Evolutionary conservation across 1,140 invertebrate species (phyloP), one percentile per base, ranked within the genome.

Genomic region (Vanessa tameamea): DNA sequence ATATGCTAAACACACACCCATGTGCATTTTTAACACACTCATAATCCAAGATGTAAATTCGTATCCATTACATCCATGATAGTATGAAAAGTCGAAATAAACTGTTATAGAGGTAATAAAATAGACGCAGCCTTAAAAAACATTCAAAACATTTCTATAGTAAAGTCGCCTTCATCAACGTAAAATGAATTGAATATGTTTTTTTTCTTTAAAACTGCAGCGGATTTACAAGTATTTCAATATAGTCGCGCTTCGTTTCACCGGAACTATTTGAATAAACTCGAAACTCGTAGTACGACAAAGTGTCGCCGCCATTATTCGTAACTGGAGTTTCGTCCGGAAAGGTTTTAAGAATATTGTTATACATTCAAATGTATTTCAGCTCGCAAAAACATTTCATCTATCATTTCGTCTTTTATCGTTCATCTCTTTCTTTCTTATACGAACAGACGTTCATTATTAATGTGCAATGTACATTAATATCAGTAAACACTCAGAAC

Each of bases 271-370:
- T 69, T 69, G 53, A 69, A 55, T 55, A 47, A 69, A 69, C 55
- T 69, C 51, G 23, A 47, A 69, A 69, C 31, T 57, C 47, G 23
- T 57, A 47, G 55, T 69, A 69, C 43, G 64, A 65, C 66, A 69
- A 69, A 69, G 55, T 69, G 66, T 55, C 66, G 65, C 37, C 66
- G 66, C 51, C 53, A 69, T 69, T 69, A 69, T 69, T 57, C 53
- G 37, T 47, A 53, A n/a, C 53, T 31, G 37, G 66, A 47, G 51
- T 69, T 69, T 55, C 16, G 16, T 48, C 43, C 64, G 64, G 64
- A 48, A 26, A 14, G 14, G 53, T 59, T 57, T 69, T 69, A 69
- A 69, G 37, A 61, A 31, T 37, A 61, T 61, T 61, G 57, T 61
- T 15, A 61, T 37, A 61, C 31, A 61, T 61, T 61, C 57, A 37